Evolutionary conservation across 1,140 invertebrate genomes (phyloP).

Genomic region (Listronotus oregonensis): DNA sequence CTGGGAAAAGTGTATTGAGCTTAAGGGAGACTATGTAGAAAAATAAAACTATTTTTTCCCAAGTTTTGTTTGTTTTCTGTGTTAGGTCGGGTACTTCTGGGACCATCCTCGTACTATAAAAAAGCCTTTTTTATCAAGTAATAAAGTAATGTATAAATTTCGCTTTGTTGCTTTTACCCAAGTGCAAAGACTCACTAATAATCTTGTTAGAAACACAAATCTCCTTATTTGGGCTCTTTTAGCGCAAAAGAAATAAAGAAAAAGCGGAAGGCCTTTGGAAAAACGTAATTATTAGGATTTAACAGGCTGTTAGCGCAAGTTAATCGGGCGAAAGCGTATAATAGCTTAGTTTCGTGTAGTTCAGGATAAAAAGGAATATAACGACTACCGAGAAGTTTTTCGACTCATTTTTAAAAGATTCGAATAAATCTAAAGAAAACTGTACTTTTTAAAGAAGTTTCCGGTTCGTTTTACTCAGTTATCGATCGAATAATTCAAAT

Average conservation of each 20-base stretch:
- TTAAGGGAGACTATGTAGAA: too few species aligned
- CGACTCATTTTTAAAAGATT: constrained; percentile 16
- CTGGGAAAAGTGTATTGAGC: too few species aligned
- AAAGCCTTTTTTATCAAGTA: too few species aligned
- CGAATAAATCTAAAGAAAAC: too few species aligned
- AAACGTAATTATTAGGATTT: constrained; percentile 38
- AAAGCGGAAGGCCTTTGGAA: constrained; percentile 13
- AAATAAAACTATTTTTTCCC: too few species aligned
- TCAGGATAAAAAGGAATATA: constrained; percentile 24
- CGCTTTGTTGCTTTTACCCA: too few species aligned
- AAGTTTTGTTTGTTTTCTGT: too few species aligned
- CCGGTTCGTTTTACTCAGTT: too few species aligned
- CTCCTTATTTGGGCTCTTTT: constrained; percentile 19
- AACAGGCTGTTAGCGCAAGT: constrained; percentile 35
- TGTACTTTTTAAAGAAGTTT: too few species aligned
- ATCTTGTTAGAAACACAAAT: constrained; percentile 25
- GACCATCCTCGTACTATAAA: too few species aligned
- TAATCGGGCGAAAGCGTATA: constrained; percentile 35
- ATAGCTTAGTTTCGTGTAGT: constrained; percentile 36
- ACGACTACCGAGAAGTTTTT: constrained; percentile 29
- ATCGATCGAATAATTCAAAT: too few species aligned
- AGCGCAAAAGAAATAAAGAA: constrained; percentile 20
- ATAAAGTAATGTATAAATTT: constrained; percentile 3
- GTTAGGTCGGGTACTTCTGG: too few species aligned
- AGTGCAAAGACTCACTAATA: constrained; percentile 12